Evolutionary conservation across 2,113 vertebrate species (phyloP), one percentile per base, ranked within the genome.

Genomic region (Galeopterus variegatus): DNA sequence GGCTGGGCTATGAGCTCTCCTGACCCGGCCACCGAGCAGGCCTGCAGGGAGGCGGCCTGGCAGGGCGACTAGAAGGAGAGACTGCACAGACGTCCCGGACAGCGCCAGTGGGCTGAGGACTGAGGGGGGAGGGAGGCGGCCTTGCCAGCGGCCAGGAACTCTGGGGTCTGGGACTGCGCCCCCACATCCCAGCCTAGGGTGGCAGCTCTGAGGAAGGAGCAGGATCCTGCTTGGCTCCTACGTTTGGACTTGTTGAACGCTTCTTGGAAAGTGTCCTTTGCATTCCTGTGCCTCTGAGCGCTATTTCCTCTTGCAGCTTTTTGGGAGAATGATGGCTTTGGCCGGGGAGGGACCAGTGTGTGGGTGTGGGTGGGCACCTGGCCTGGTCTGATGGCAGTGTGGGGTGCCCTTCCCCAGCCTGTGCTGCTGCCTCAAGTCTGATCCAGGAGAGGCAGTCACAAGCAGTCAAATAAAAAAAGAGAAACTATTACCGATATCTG

Each of bases 1-100:
- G 98, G 72, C 96, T 98, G 31, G 97, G 97, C 9, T 98, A 97
- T 58, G 98, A 98, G 93, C 98, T 98, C 85, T 90, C 98, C 70
- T 98, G 98, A 65, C 97, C 98, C 67, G 98, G 84, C 56, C 98
- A 92, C 97, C 97, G 95, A 98, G 31, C 9, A 2, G 31, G 45
- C 26, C 76, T 5, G 67, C 19, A 58, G 50, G 64, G 79, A 62
- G 67, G 26, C 4, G 5, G 18, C 19, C 24, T 7, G 48, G 45
- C 36, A 4, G 54, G 23, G 50, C 18, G 76, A 48, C 72, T 28
- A 0, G 6, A 64, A 56, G 10, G 15, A 41, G 33, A 93, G 80
- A 72, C 41, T 11, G 60, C 48, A 45, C 33, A 64, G 13, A 75
- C 18, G 19, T 24, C 48, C 41, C 5, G 33, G 62, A 58, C n/a